Conservation (phyloP, 2,888 invertebrate genomes). For the Thelaira solivaga region DNA sequence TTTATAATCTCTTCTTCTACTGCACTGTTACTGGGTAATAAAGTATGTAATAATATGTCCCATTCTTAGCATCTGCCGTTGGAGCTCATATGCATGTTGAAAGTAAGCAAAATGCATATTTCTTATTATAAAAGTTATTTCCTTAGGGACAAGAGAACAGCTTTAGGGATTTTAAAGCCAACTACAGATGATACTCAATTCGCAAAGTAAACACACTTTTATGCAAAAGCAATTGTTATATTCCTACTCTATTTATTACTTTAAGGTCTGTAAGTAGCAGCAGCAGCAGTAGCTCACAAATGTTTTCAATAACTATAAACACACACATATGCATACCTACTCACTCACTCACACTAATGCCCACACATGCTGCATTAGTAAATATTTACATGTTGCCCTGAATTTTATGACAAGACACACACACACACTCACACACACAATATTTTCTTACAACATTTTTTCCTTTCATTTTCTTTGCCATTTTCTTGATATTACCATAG, state of each 20-base stretch:
- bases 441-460: slow-evolving; percentile 26
- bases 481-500: slow-evolving; percentile 4
- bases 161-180: slow-evolving; percentile 16
- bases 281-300: not conserved
- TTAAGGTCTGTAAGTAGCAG: not conserved
- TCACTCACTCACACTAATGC: too few relatives aligned
- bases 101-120: not conserved
- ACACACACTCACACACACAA: too few relatives aligned
- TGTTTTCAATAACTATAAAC: not conserved
- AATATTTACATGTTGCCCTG: slow-evolving; percentile 60
- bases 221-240: slow-evolving; percentile 30
- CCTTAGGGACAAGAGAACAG: slow-evolving; percentile 20
- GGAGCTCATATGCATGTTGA: slow-evolving; percentile 4
- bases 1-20: not conserved
- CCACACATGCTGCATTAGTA: slow-evolving; percentile 24
- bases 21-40: not conserved
- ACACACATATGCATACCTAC: too few relatives aligned
- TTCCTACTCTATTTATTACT: slow-evolving; percentile 42
- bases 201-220: slow-evolving; percentile 26
- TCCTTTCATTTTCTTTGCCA: not conserved
- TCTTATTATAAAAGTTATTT: slow-evolving; percentile 1
- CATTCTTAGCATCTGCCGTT: not conserved
- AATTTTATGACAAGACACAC: slow-evolving; percentile 25
- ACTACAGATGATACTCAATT: slow-evolving; percentile 29
- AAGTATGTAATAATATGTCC: slow-evolving; percentile 21